A percentile compares a stretch with the other conserved stretches of the same genome.
Evolutionary conservation across 1,140 invertebrate genomes (phyloP).

Genomic region (Andrena cerasifolii): DNA sequence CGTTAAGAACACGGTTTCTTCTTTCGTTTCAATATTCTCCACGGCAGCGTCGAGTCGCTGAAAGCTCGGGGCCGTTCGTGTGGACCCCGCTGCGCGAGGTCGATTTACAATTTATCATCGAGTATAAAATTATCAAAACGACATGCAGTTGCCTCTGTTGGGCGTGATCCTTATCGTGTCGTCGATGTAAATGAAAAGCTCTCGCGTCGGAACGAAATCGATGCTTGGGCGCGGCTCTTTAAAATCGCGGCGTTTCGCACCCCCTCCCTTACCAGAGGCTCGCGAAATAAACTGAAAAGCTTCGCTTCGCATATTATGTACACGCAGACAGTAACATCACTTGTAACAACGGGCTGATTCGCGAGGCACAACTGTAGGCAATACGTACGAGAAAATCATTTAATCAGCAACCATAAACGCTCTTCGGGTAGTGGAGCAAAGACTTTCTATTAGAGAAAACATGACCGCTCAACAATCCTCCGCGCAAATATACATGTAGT

Average conservation of each 20-base stretch:
- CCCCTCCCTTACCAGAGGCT: background rate
- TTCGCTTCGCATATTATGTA: conserved; percentile 8
- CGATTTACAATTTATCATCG: background rate
- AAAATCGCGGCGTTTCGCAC: background rate
- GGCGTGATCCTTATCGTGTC: background rate
- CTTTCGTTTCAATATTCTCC: background rate
- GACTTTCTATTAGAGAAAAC: conserved; percentile 59
- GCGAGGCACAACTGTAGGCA: conserved; percentile 52
- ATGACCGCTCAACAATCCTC: conserved; percentile 57
- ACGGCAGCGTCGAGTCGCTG: too few relatives aligned
- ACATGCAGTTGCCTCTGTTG: conserved; percentile 16
- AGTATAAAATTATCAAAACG: conserved; percentile 47
- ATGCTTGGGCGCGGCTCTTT: background rate
- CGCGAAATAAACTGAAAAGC: conserved; percentile 6
- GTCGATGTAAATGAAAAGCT: background rate
- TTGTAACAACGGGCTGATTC: conserved; percentile 38
- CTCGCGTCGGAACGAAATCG: background rate
- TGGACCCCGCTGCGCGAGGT: background rate
- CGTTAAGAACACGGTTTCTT: background rate
- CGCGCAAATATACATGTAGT: conserved; percentile 52
- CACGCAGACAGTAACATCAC: conserved; percentile 19
- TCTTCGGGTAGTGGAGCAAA: conserved; percentile 22
- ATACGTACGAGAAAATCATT: conserved; percentile 49
- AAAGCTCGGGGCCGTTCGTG: background rate
- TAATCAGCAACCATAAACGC: conserved; percentile 37